Evolutionary conservation across 2,797 vertebrate genomes (phyloP), one percentile per base, ranked within the genome.

Genomic region (Muscicapa comitata): DNA sequence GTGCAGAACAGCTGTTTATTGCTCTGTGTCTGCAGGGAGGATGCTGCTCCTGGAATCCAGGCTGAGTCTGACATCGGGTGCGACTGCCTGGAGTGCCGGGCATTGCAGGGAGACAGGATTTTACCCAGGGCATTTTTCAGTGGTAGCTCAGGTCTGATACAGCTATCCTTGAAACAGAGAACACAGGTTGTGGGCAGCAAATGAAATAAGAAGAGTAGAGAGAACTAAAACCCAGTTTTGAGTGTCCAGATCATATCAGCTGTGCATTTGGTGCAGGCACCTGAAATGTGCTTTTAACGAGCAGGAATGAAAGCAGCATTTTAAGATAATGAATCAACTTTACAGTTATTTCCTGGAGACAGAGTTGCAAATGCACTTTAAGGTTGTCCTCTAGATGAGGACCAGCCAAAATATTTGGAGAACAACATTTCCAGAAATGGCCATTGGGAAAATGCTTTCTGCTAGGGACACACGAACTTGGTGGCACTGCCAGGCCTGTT

Each of bases 301-400:
- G 37, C 89, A 79, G 50, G 90, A 96, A 93, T 29, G 33, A 95
- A 97, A 74, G 65, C 66, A 86, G 61, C 61, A 28, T 85, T 96
- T 97, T 71, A 86, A 89, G 90, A 85, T 94, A 82, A 67, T 86
- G 79, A 82, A 72, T 87, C 76, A 70, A 43, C 65, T 90, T 76
- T 62, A 23, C 35, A 14, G 54, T 53, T 58, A 33, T 89, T 92
- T 94, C 90, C 88, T 80, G 78, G 76, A 83, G 75, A 68, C 58
- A 11, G 80, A 63, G 40, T 73, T 72, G 37, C 59, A 80, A 61
- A 77, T 68, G 61, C 31, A 6, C 67, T 89, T 33, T 28, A 37
- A 42, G 0, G 6, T 63, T 10, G 8, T 88, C 66, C 76, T 47
- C n/a, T 66, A 68, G 70, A 72, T 83, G 54, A 74, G 42, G 59